A percentile compares a stretch with the other conserved stretches of the same genome.
phyloP scores from a whole-genome alignment of 2,888 invertebrate genomes.

The Hyles lineata region DNA sequence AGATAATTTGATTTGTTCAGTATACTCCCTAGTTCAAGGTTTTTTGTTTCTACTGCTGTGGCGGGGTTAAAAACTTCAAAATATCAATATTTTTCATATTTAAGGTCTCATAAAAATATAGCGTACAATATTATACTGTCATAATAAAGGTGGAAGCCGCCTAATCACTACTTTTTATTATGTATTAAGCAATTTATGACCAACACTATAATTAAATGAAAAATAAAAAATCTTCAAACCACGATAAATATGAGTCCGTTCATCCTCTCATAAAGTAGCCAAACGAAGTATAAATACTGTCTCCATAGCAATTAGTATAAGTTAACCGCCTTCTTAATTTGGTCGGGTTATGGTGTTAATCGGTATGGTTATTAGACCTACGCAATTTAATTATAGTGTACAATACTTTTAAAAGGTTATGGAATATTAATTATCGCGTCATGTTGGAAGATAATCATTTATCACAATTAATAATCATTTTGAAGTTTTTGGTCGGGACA shows the following conservation, averaged over 20 bases:
- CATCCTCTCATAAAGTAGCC: not conserved
- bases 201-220: not conserved
- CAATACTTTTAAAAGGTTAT: not conserved
- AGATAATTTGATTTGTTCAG: too few species aligned
- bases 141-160: not conserved
- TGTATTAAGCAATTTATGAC: not conserved
- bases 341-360: not conserved
- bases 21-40: too few species aligned
- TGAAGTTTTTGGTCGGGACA: too few species aligned
- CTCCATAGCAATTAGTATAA: not conserved
- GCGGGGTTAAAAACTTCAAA: too few species aligned
- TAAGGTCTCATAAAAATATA: too few species aligned
- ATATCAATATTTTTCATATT: too few species aligned
- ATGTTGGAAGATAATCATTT: too few species aligned
- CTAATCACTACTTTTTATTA: not conserved
- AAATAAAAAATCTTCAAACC: not conserved
- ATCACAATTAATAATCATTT: too few species aligned
- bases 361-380: not conserved
- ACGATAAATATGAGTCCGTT: not conserved
- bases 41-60: too few species aligned
- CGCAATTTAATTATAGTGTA: not conserved
- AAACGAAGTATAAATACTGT: not conserved
- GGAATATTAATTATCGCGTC: not conserved
- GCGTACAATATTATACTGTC: not conserved
- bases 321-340: not conserved